These are phyloP conservation scores for Pseudobourletiella spinata DNA, from an alignment of 1,140 invertebrate genomes.

Conservation along the genomic window DNA sequence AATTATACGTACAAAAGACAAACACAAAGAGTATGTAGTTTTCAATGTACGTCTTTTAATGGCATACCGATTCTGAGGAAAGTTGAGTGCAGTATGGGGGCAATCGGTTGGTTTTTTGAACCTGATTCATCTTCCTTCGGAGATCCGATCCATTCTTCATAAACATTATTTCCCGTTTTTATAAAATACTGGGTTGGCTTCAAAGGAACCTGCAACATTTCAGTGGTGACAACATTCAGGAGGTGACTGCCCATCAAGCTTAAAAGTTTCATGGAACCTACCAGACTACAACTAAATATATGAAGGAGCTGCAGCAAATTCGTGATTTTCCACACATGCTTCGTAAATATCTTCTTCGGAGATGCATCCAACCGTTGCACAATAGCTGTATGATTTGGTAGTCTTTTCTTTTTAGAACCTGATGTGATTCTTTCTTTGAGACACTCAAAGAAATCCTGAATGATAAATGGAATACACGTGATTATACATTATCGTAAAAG, in stretches of 20 bases:
- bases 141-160: constrained; percentile 50
- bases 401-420: constrained; percentile 54
- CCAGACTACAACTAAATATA: constrained; percentile 62
- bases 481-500: neutral
- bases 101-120: constrained; percentile 49
- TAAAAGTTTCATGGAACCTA: constrained; percentile 38
- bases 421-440: constrained; percentile 56
- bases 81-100: constrained; percentile 58
- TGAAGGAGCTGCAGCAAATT: constrained; percentile 64
- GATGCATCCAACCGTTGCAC: constrained; percentile 53
- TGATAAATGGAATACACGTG: constrained; percentile 13
- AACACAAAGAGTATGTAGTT: too few relatives aligned
- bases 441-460: constrained; percentile 59
- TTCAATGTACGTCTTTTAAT: too few relatives aligned
- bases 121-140: constrained; percentile 46
- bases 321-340: constrained; percentile 64
- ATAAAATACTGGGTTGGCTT: constrained; percentile 58
- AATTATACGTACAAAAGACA: too few relatives aligned
- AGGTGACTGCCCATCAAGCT: neutral
- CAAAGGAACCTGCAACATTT: constrained; percentile 51
- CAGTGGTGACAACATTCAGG: too few relatives aligned
- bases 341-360: constrained; percentile 60
- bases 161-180: constrained; percentile 57
- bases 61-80: constrained; percentile 60
- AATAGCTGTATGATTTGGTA: constrained; percentile 52